Conservation (phyloP, 2,797 vertebrate species). For the Hapalemur alaotrensis region DNA sequence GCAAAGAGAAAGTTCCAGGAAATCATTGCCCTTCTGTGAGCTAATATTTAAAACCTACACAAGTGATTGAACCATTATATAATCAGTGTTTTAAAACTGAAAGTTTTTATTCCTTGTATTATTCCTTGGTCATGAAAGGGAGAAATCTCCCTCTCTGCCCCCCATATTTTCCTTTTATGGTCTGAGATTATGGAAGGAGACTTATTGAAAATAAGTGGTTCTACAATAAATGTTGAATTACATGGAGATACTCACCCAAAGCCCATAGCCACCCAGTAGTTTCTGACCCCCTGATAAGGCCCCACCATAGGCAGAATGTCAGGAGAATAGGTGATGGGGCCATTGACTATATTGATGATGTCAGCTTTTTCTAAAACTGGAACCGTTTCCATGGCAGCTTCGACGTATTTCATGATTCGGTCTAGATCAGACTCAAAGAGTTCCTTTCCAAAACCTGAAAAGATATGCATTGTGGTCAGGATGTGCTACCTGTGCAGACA, state of each 20-base stretch:
- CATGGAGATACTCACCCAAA: conserved; percentile 89
- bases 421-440: conserved; percentile 98
- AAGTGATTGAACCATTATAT: background rate
- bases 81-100: background rate
- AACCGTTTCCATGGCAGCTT: conserved; percentile 97
- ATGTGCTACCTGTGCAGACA: background rate
- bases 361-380: conserved; percentile 94
- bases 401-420: conserved; percentile 95
- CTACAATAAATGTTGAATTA: background rate
- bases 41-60: background rate
- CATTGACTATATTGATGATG: conserved; percentile 94
- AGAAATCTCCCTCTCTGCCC: background rate
- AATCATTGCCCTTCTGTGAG: background rate
- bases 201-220: background rate
- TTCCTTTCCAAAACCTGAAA: conserved; percentile 96
- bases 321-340: conserved; percentile 98
- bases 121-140: background rate
- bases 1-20: conserved; percentile 4
- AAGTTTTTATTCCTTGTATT: background rate
- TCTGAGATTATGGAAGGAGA: background rate
- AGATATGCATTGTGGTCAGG: conserved; percentile 37
- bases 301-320: conserved; percentile 98
- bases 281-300: conserved; percentile 92
- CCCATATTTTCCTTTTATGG: background rate
- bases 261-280: conserved; percentile 97